Evolutionary conservation across 2,888 invertebrate genomes (phyloP).

Genomic region (Agonopterix arenella): DNA sequence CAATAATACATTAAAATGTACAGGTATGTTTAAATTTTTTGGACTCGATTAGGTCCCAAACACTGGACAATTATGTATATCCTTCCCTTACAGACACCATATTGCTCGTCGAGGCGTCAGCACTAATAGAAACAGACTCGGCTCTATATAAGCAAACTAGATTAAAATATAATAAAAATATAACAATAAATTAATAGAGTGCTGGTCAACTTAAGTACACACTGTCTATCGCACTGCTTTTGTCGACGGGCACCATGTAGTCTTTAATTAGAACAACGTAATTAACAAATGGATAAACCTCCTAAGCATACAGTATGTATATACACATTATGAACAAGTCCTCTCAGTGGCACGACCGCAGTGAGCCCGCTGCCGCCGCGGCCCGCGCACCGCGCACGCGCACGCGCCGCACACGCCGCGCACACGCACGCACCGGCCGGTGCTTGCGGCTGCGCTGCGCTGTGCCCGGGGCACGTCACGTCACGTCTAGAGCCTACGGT

Average conservation of each 20-base stretch:
- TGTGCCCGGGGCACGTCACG: constrained; percentile 3
- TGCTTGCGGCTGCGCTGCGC: no score
- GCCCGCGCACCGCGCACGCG: constrained; percentile 17
- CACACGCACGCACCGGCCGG: constrained; percentile 8
- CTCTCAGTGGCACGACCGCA: constrained; percentile 51
- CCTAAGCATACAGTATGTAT: constrained; percentile 75
- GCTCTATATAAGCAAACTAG: constrained; percentile 75
- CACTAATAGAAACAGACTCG: constrained; percentile 73
- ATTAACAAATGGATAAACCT: constrained; percentile 74
- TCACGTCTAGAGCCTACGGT: constrained; percentile 47
- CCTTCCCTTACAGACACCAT: constrained; percentile 76
- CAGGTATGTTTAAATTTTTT: constrained; percentile 76
- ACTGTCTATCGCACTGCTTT: constrained; percentile 72
- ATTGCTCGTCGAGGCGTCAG: constrained; percentile 76
- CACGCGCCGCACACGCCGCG: constrained; percentile 17
- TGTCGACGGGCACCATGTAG: constrained; percentile 76
- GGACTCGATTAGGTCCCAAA: constrained; percentile 72
- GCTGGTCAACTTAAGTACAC: constrained; percentile 75
- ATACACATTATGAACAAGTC: constrained; percentile 76
- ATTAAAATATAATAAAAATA: constrained; percentile 69
- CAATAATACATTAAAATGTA: constrained; percentile 79
- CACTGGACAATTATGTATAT: constrained; percentile 70
- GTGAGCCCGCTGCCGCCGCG: constrained; percentile 18
- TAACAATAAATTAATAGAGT: constrained; percentile 73
- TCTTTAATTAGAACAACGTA: constrained; percentile 74